These are phyloP conservation scores for Agrotis puta DNA, from an alignment of 2,888 invertebrate species.

Conservation along the genomic window DNA sequence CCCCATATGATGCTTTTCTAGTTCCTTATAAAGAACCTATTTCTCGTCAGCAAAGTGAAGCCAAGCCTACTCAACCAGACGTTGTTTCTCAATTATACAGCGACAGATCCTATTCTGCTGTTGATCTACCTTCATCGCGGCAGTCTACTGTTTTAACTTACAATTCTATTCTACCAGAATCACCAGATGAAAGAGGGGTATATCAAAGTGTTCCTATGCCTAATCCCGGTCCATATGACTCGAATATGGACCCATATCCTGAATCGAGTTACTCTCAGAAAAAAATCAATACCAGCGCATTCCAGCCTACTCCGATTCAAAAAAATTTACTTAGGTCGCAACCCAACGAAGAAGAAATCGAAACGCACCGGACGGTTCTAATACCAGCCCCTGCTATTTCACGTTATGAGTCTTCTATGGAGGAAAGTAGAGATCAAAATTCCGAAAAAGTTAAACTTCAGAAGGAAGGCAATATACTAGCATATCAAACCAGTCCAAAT, in stretches of 20 bases:
- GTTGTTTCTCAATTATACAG: conserved; percentile 13
- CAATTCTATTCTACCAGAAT: background rate
- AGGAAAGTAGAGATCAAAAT: background rate
- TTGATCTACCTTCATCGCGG: background rate
- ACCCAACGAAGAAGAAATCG: conserved; percentile 1
- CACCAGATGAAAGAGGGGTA: background rate
- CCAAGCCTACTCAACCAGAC: conserved; percentile 13
- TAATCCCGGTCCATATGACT: background rate
- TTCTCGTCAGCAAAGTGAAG: background rate
- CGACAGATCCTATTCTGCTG: background rate
- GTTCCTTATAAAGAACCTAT: conserved; percentile 38
- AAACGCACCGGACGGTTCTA: background rate
- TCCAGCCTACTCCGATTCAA: conserved; percentile 8
- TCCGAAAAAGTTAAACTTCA: background rate
- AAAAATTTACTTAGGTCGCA: conserved; percentile 5
- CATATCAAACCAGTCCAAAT: conserved; percentile 5
- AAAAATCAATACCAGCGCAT: background rate
- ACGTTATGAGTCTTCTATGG: background rate
- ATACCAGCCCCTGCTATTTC: background rate
- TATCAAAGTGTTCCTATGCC: conserved; percentile 9
- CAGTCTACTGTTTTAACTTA: background rate
- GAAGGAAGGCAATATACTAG: conserved; percentile 1
- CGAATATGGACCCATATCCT: conserved; percentile 1
- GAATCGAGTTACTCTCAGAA: conserved; percentile 16
- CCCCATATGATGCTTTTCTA: conserved; percentile 21